These are phyloP conservation scores for Sciurus vulgaris DNA, from an alignment of 2,797 vertebrate species.

Conservation along the genomic window DNA sequence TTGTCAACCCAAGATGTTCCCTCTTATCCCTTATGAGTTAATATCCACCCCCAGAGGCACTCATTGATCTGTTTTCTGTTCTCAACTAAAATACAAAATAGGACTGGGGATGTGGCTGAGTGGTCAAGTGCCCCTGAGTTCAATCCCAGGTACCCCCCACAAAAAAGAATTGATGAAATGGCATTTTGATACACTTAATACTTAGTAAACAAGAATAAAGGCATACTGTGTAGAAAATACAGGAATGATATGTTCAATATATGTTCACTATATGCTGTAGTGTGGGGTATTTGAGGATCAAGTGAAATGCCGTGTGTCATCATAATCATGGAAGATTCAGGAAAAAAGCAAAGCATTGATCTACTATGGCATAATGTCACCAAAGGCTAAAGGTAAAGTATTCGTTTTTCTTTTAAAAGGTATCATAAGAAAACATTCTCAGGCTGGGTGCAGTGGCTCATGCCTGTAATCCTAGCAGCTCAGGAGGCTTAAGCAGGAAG, in stretches of 20 bases:
- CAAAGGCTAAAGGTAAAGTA: neutral
- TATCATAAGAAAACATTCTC: no score
- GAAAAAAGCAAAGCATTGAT: neutral
- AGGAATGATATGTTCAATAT: neutral
- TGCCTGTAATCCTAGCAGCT: no score
- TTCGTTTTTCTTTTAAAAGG: neutral
- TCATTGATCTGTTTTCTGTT: neutral
- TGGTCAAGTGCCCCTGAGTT: no score
- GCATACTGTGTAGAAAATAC: conserved; percentile 26
- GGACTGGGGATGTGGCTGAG: no score
- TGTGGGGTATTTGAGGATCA: neutral
- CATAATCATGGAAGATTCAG: neutral
- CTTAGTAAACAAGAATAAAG: neutral
- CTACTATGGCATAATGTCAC: neutral
- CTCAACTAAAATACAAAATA: no score
- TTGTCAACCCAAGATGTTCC: neutral
- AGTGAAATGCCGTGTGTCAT: conserved; percentile 38
- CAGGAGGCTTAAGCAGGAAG: no score
- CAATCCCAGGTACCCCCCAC: no score
- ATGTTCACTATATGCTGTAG: conserved; percentile 8
- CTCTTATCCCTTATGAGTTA: neutral
- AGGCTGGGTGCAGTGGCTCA: no score
- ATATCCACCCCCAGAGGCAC: neutral
- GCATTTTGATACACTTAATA: conserved; percentile 22
- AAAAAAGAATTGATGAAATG: neutral